phyloP scores from a whole-genome alignment of 1,140 invertebrate species.

The Papilio helenus region DNA sequence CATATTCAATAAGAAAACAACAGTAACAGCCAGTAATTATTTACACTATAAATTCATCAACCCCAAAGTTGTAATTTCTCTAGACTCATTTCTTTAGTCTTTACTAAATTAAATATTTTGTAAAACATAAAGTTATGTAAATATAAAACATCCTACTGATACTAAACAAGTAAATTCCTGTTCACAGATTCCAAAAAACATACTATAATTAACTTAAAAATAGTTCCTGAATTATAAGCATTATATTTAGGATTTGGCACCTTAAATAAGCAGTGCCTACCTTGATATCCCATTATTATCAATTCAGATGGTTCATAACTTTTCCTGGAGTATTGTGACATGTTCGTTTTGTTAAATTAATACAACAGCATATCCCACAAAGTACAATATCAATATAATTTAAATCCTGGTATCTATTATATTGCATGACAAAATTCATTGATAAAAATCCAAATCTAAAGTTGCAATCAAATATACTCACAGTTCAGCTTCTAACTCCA shows the following conservation, averaged over 20 bases:
- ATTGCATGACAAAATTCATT: background rate
- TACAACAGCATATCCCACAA: background rate
- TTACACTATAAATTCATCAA: background rate
- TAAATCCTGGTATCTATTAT: background rate
- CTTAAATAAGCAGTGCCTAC: background rate
- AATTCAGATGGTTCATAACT: background rate
- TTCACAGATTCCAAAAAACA: background rate
- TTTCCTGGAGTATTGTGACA: background rate
- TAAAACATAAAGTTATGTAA: too few species aligned
- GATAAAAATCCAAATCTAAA: background rate
- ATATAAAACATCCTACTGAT: too few species aligned
- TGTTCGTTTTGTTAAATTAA: background rate
- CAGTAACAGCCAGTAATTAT: background rate
- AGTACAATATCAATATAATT: background rate
- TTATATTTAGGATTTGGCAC: background rate
- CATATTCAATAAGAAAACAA: background rate
- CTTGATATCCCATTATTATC: background rate
- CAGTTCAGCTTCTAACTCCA: conserved; percentile 35
- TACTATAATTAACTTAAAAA: background rate
- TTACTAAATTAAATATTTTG: too few species aligned
- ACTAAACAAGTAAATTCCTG: background rate
- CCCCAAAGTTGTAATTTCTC: too few species aligned
- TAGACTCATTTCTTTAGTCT: too few species aligned
- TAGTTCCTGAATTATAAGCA: background rate
- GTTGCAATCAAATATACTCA: conserved; percentile 13